Evolutionary conservation across 2,888 invertebrate species (phyloP).

Genomic region (Colostygia pectinataria): DNA sequence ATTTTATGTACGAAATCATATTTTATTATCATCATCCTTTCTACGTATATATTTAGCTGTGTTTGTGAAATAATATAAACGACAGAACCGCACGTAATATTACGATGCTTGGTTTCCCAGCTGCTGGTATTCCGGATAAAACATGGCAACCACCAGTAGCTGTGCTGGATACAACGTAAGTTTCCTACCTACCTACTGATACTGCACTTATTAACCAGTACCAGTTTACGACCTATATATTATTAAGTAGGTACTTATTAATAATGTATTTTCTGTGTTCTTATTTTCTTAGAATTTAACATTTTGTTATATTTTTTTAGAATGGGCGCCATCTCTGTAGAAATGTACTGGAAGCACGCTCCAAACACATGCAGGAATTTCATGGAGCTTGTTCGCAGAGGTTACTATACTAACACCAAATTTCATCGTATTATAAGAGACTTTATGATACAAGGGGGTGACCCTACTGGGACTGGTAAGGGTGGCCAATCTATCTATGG

Average conservation of each 20-base stretch:
- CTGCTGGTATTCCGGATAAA: slow-evolving; percentile 91
- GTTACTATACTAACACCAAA: slow-evolving; percentile 97
- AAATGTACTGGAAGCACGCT: slow-evolving; percentile 99
- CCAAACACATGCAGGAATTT: slow-evolving; percentile 99
- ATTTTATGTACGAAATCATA: too few relatives aligned
- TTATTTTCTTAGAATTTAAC: neutral
- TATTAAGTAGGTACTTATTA: too few relatives aligned
- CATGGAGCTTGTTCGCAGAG: slow-evolving; percentile 95
- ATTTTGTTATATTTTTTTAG: slow-evolving; percentile 64
- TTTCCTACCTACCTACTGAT: slow-evolving; percentile 13
- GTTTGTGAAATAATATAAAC: neutral
- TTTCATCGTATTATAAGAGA: slow-evolving; percentile 98
- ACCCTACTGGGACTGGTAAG: slow-evolving; percentile 98
- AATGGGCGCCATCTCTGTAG: slow-evolving; percentile 96
- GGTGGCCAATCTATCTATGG: slow-evolving; percentile 99
- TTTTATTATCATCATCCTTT: too few relatives aligned
- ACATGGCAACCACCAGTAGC: slow-evolving; percentile 95
- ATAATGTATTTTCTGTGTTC: neutral
- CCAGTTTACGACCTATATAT: too few relatives aligned
- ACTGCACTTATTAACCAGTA: too few relatives aligned
- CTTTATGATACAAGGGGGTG: slow-evolving; percentile 97
- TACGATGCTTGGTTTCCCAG: slow-evolving; percentile 77
- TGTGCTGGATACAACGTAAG: slow-evolving; percentile 92
- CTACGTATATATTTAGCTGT: too few relatives aligned
- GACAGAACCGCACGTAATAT: neutral